Evolutionary conservation across 92 coral and sea anemone genomes (phyloP), one percentile per base, ranked within the genome.

Genomic region (Palythoa grandiflora): DNA sequence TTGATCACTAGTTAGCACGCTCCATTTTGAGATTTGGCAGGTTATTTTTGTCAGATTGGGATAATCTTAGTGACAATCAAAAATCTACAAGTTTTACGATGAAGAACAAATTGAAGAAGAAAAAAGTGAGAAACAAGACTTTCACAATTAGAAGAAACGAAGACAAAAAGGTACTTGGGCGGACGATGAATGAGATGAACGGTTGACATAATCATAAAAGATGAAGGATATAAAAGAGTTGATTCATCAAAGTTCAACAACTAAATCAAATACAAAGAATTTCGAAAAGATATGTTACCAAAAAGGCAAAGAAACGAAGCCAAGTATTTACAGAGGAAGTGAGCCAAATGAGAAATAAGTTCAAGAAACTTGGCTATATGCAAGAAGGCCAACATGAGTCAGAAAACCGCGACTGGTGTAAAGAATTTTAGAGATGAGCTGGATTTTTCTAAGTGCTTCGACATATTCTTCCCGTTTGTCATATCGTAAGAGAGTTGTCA

Each of bases 401-500:
- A 39, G 53, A 86, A 86, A 54, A 86, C 89, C 11, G 83, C 89
- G 15, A 86, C 89, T 75, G 83, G 89, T 73, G 76, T 86, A 0
- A 75, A 57, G 38, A 86, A 75, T 51, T 75, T 55, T 61, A 75
- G 70, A 38, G 89, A 86, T 47, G 55, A 86, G 76, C 66, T 71
- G 60, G 20, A 71, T 38, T 84, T 71, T 63, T 84, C 88, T 0
- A 75, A 75, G 73, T 59, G 89, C 84, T 86, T 86, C 55, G 89
- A 86, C 61, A 35, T 86, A 54, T 60, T 86, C 5, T 75, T 86
- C 54, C 89, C 89, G 28, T 14, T 86, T 17, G 70, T 86, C 14
- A 86, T 75, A 60, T 86, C 89, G 20, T 84, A n/a, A n/a, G 89
- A 11, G 53, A 86, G 89, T 75, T 75, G 84, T 68, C 89, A 86